phyloP scores from a whole-genome alignment of 2,113 vertebrate genomes.

The Varanus salvator region DNA sequence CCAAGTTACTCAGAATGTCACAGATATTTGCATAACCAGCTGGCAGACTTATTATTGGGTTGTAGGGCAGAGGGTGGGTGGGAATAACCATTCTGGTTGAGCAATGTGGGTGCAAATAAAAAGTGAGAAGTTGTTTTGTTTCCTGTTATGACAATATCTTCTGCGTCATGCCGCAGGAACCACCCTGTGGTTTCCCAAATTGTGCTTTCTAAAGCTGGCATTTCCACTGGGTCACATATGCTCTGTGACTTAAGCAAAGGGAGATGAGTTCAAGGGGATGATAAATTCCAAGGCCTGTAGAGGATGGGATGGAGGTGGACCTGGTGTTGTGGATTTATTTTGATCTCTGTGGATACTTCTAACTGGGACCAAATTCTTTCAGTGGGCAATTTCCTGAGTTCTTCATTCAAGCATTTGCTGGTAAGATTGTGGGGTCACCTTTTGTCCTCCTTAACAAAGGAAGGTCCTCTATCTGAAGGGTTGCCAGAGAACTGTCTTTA shows the following conservation, averaged over 20 bases:
- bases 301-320: not conserved
- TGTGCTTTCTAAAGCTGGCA: not conserved
- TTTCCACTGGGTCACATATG: not conserved
- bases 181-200: not conserved
- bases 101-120: not conserved
- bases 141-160: not conserved
- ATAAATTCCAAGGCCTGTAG: not conserved
- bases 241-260: not conserved
- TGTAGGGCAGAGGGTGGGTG: not conserved
- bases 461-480: not conserved
- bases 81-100: not conserved
- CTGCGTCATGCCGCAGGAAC: not conserved
- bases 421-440: not conserved
- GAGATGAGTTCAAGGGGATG: not conserved
- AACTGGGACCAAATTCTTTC: not conserved
- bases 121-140: not conserved
- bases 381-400: not conserved
- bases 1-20: conserved; percentile 14
- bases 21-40: conserved; percentile 3
- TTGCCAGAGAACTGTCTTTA: not conserved
- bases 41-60: conserved; percentile 23
- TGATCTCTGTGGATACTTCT: no score
- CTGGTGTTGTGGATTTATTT: not conserved
- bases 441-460: no score
- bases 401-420: not conserved